Evolutionary conservation across 2,888 invertebrate species (phyloP), one percentile per base, ranked within the genome.

Genomic region (Apocheima hispidaria): DNA sequence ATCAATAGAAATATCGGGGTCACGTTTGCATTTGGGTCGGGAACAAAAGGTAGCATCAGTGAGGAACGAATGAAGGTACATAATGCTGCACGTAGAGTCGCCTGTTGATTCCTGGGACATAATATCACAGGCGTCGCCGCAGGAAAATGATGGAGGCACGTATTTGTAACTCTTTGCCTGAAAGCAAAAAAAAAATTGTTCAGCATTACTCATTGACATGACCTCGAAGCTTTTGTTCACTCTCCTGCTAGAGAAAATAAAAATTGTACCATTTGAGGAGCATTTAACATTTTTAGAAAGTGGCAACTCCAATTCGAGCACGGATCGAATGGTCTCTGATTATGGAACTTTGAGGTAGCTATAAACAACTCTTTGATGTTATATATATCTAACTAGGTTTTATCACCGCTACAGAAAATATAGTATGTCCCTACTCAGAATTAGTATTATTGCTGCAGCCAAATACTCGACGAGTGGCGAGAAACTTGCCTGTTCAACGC

Each of bases 1-100:
- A 60, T 84, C 84, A 1, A 82, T 59, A n/a, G 61, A 58, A 23
- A 87, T 84, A 38, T 79, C 77, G 0, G 88, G 88, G 65, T 89
- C 88, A 3, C 78, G 79, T 58, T 88, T 88, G 74, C 79, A 85
- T 52, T 77, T 82, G 6, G 83, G 86, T 35, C 38, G 60, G 7
- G 48, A 6, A 26, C 53, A 28, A 49, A 12, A n/a, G 14, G 33
- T 62, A 21, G 30, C 55, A 16, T 59, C 33, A 16, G 21, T 48
- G 10, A 55, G 48, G 6, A 14, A 28, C 0, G 48, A 20, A 21
- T 14, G 14, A 5, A 26, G 38, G 33, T 38, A 56, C 49, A 48
- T 38, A 44, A 49, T 12, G 52, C 60, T 64, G 2, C 35, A 35
- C 41, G 46, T 10, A 12, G 44, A 28, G 5, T 30, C 12, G 5